Base-by-base conservation (phyloP, 2,888 invertebrate species). In the Macrophya annulata region DNA sequence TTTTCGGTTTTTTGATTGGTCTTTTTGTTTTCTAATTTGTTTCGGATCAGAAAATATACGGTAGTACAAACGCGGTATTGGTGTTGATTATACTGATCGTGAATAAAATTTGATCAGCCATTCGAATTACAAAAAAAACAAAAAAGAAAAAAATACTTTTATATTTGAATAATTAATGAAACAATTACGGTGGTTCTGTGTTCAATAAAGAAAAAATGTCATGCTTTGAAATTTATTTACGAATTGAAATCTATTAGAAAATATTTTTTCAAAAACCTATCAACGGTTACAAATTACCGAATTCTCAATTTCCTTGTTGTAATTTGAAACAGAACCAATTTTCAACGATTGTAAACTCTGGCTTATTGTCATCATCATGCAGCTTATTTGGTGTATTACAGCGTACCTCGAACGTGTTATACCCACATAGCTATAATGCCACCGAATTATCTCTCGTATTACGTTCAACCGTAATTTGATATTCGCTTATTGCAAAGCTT, bases 401-500 rank as follows among this genome's bases (percentile, higher is more conserved):
- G 37, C 68, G 31, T 72, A 43, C 72, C n/a, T 43, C n/a, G 45
- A 45, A 74, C 21, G 43, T 74, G 74, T 74, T 74, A 45, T 15
- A 74, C n/a, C 43, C 21, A 45, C 74, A n/a, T 55, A 8, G 55
- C 55, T 55, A 55, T 31, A 31, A 31, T 74, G 43, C 74, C 74
- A 21, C 21, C 21, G 31, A 77, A 55, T 77, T 77, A 37, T 31
- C 55, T 77, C 76, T 9, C 77, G 55, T 77, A 77, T 55, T 77
- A 55, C 77, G 77, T 55, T 77, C 55, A 55, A 5, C 77, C 77
- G 31, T 77, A 77, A 77, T 77, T 77, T 55, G 51, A 77, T 77
- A 77, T 77, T 77, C 77, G 37, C 77, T 77, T 77, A 77, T 37
- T 51, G 72, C 62, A 17, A 77, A 55, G 77, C 77, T 17, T 10